Evolutionary conservation across 2,113 vertebrate genomes (phyloP).

Genomic region (Crocuta crocuta): DNA sequence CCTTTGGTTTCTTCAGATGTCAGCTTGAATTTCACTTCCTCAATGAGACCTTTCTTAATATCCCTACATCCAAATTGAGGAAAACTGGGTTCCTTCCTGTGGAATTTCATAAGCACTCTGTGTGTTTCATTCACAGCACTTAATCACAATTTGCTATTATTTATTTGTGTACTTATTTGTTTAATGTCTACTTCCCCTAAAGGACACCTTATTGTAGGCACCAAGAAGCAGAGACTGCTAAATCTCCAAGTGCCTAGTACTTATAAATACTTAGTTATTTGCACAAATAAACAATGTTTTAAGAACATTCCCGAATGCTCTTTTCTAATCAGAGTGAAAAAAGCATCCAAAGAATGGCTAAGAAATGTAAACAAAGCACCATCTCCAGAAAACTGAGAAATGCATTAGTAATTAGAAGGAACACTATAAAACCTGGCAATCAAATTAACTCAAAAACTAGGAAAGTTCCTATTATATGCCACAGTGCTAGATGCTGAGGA

Average conservation of each 20-base stretch:
- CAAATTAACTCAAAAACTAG: constrained; percentile 9
- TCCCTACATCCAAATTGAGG: neutral
- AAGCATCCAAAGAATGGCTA: neutral
- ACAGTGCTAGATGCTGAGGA: neutral
- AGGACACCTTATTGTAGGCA: neutral
- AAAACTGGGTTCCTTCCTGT: neutral
- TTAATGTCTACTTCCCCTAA: neutral
- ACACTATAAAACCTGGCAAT: neutral
- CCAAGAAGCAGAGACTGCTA: neutral
- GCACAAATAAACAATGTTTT: neutral
- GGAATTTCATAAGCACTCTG: neutral
- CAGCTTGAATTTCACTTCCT: neutral
- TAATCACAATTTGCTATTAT: neutral
- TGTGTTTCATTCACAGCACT: neutral
- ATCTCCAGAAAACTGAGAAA: neutral
- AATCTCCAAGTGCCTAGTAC: neutral
- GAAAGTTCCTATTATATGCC: neutral
- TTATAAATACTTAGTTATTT: neutral
- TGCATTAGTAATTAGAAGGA: neutral
- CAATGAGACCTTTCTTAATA: neutral
- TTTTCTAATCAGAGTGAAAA: neutral
- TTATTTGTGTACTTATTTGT: neutral
- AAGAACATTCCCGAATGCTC: neutral
- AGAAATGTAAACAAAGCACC: neutral
- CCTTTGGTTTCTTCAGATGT: neutral